Conservation (phyloP, 2,888 invertebrate species). For the Rhabditophanes sp. region DNA sequence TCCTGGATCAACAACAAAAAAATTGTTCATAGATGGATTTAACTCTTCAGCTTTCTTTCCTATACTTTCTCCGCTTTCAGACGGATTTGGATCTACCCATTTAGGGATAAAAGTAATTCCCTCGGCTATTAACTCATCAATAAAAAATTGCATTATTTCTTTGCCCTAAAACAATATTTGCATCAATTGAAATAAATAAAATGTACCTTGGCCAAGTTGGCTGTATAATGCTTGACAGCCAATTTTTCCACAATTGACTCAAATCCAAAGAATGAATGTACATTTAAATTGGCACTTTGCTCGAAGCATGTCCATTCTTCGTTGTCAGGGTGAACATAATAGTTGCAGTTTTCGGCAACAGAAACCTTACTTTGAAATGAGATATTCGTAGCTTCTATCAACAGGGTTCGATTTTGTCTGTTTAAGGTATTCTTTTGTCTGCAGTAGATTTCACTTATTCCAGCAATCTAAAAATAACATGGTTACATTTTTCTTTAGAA, state of each 20-base stretch:
- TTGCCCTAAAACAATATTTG: constrained; percentile 56
- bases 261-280: constrained; percentile 82
- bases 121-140: constrained; percentile 60
- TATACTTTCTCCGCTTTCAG: too few species aligned
- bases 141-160: constrained; percentile 77
- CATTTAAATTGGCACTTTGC: constrained; percentile 73
- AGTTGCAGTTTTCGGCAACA: constrained; percentile 71
- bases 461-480: constrained; percentile 59
- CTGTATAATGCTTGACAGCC: constrained; percentile 82
- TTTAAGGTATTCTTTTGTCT: constrained; percentile 75
- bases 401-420: constrained; percentile 59
- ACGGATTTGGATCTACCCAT: too few species aligned
- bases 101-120: constrained; percentile 57
- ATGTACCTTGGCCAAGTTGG: constrained; percentile 61
- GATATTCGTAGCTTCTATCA: constrained; percentile 80
- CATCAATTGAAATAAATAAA: constrained; percentile 2
- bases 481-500: constrained; percentile 3
- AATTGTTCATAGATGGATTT: too few species aligned
- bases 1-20: too few species aligned
- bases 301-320: constrained; percentile 87
- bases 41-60: too few species aligned
- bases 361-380: constrained; percentile 67
- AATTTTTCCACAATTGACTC: constrained; percentile 83
- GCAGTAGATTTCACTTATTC: constrained; percentile 76
- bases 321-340: constrained; percentile 79